These are phyloP conservation scores for Percopsis omiscomaycus DNA, from an alignment of 2,797 vertebrate species.

Conservation along the genomic window DNA sequence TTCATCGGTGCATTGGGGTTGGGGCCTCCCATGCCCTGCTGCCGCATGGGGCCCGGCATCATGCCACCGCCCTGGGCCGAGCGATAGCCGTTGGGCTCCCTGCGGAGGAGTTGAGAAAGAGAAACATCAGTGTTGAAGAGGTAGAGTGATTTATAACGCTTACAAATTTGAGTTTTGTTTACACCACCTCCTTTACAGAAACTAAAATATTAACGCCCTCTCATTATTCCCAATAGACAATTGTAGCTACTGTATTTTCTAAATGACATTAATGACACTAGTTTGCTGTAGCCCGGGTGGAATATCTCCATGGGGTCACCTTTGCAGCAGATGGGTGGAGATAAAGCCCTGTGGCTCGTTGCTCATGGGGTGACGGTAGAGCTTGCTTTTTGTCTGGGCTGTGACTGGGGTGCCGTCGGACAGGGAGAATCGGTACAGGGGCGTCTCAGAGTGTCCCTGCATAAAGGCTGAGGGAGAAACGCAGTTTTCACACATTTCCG, in stretches of 20 bases:
- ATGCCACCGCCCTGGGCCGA: slow-evolving; percentile 80
- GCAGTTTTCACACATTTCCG: slow-evolving; percentile 7
- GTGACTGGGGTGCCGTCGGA: slow-evolving; percentile 94
- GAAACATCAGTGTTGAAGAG: slow-evolving; percentile 9
- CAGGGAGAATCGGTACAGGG: slow-evolving; percentile 91
- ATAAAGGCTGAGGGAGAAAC: slow-evolving; percentile 80
- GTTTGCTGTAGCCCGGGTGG: slow-evolving; percentile 9
- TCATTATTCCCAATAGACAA: slow-evolving; percentile 17
- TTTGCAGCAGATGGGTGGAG: slow-evolving; percentile 94
- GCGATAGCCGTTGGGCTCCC: slow-evolving; percentile 93
- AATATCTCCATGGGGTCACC: slow-evolving; percentile 59
- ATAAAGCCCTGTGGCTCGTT: slow-evolving; percentile 92
- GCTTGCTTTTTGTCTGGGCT: slow-evolving; percentile 94
- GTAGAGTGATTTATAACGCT: too few relatives aligned
- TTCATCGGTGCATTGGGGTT: slow-evolving; percentile 82
- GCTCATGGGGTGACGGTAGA: slow-evolving; percentile 89
- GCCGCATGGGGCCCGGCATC: slow-evolving; percentile 75
- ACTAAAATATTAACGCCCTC: slow-evolving; percentile 17
- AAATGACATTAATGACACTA: slow-evolving; percentile 17
- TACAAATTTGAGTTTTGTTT: too few relatives aligned
- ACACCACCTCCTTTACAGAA: background rate
- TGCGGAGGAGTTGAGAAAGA: slow-evolving; percentile 58
- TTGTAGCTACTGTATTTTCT: slow-evolving; percentile 25
- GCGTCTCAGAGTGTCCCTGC: slow-evolving; percentile 92
- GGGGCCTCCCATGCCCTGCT: slow-evolving; percentile 79